Evolutionary conservation across 2,888 invertebrate species (phyloP).

Genomic region (Pteria penguin): DNA sequence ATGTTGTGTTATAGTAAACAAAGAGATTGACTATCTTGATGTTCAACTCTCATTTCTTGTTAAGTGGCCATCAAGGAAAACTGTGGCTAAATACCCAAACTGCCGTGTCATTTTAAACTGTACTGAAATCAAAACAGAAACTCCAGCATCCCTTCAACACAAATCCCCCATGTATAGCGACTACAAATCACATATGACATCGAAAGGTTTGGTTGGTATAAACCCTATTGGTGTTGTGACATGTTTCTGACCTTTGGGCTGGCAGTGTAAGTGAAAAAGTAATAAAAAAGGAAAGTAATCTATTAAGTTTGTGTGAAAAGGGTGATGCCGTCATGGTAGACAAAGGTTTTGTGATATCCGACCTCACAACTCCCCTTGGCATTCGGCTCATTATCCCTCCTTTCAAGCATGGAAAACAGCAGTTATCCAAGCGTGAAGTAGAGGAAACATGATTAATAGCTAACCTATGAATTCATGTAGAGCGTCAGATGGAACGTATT

Average conservation of each 20-base stretch:
- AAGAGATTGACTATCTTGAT: no score
- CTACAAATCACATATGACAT: slow-evolving; percentile 5
- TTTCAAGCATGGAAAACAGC: no score
- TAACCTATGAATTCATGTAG: slow-evolving; percentile 2
- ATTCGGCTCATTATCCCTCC: no score
- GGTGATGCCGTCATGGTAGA: no score
- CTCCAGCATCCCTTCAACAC: not conserved
- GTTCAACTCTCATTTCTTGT: no score
- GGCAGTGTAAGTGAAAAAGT: slow-evolving; percentile 7
- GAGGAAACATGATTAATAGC: not conserved
- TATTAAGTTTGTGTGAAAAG: not conserved
- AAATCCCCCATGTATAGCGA: not conserved
- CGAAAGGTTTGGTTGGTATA: slow-evolving; percentile 21
- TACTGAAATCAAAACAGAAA: slow-evolving; percentile 6
- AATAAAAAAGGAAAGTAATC: not conserved
- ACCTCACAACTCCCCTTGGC: no score
- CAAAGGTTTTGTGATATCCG: no score
- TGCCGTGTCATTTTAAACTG: not conserved
- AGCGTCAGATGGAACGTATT: slow-evolving; percentile 4
- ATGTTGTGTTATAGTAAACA: no score
- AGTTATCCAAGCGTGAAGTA: not conserved
- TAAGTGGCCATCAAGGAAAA: no score
- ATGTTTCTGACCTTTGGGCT: slow-evolving; percentile 15
- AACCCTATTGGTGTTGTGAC: slow-evolving; percentile 12
- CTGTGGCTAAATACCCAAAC: not conserved